Percentiles rank a stretch among this genome's conserved stretches.
Conservation (phyloP, 2,113 vertebrate species). For the Willisornis vidua region DNA sequence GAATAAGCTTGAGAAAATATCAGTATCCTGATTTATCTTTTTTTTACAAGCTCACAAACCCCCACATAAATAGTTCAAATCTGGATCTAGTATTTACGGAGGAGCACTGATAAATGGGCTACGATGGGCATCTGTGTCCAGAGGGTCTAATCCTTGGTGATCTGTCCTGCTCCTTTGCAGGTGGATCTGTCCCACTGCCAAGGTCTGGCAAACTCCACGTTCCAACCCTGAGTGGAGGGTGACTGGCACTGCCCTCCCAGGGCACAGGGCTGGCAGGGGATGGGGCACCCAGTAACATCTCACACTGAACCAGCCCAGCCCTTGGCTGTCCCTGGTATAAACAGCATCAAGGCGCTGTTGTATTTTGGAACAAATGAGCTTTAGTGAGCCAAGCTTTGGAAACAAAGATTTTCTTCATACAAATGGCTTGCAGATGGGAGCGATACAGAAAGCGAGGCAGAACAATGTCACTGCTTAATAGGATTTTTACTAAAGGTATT, state of each 20-base stretch:
- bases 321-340: neutral
- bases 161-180: neutral
- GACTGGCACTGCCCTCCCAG: neutral
- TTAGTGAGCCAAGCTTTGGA: neutral
- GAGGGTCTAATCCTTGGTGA: neutral
- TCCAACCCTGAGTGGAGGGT: neutral
- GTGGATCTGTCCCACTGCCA: neutral
- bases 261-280: neutral
- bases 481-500: neutral
- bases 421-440: constrained; percentile 7
- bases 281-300: neutral
- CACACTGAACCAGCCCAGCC: neutral
- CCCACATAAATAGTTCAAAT: neutral
- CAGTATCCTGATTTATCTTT: neutral
- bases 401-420: constrained; percentile 32
- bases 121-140: rapidly evolving
- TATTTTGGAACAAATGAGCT: constrained; percentile 33
- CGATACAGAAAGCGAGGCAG: neutral
- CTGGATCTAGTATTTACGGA: neutral
- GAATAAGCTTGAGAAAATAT: neutral
- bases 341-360: neutral
- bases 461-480: neutral
- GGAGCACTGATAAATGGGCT: neutral
- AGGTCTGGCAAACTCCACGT: neutral
- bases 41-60: neutral